Base-by-base conservation (phyloP, 2,888 invertebrate species). In the Acrobasis suavella region DNA sequence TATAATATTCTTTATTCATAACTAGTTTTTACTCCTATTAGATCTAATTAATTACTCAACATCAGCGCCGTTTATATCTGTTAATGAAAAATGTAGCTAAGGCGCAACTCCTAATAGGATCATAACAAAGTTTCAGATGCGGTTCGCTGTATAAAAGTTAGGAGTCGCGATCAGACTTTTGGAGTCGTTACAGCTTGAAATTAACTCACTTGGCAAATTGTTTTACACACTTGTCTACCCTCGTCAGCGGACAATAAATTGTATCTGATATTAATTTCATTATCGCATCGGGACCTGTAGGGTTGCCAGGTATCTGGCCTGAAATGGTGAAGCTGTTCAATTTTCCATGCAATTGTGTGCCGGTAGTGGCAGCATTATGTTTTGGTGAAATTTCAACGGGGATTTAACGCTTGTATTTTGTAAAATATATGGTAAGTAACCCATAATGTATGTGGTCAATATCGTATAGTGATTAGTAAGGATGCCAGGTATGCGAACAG, bases 181-280 rank as follows among this genome's bases (percentile, higher is more conserved):
- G 60, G 60, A 69, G 68, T 71, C 69, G 69, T 75, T 73, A 72
- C 71, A 64, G 70, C 69, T 72, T 69, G 69, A 78, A 81, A 83
- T 83, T 79, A 81, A 80, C 80, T 81, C 77, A 76, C 77, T 80
- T 77, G 79, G 80, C 76, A 84, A 86, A 87, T 87, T 86, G 83
- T 83, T 86, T 83, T 75, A 84, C 83, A 83, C 80, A 82, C 80
- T 81, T 83, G 83, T 79, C 81, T 75, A 85, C 86, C 86, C 85
- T 83, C 75, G 80, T 63, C 60, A 55, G 50, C 38, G 50, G 55
- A 71, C 68, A 73, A 76, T 76, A 74, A 72, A 75, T 78, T 78
- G 77, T 74, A 74, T 76, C 71, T 74, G 74, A 76, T 80, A 79
- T 76, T 73, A 78, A 74, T 77, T 76, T 71, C 68, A 75, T 77